These are phyloP conservation scores for Catamblyrhynchus diadema DNA, from an alignment of 2,797 vertebrate genomes.

Conservation along the genomic window DNA sequence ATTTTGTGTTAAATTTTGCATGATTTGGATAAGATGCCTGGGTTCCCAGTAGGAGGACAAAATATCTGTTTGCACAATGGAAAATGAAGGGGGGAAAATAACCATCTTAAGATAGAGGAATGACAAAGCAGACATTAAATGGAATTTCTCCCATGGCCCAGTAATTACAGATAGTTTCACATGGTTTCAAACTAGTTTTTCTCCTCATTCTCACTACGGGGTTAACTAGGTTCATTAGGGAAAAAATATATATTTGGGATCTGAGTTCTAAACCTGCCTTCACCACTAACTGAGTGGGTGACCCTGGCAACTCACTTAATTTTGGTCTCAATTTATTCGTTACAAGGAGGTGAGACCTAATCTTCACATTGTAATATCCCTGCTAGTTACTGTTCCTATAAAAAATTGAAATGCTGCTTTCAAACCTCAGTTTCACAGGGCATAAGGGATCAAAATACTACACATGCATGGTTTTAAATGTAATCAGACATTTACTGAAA, in stretches of 20 bases:
- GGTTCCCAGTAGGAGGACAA: not conserved
- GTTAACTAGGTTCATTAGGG: slow-evolving; percentile 34
- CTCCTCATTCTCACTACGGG: not conserved
- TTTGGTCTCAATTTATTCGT: slow-evolving; percentile 16
- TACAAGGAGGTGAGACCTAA: slow-evolving; percentile 37
- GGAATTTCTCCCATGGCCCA: not conserved
- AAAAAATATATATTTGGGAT: not conserved
- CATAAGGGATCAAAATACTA: slow-evolving; percentile 33
- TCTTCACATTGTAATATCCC: slow-evolving; percentile 14
- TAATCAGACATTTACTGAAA: slow-evolving; percentile 52
- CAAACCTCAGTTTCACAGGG: slow-evolving; percentile 5
- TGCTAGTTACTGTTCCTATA: not conserved
- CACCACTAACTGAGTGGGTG: not conserved
- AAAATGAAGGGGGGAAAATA: not conserved
- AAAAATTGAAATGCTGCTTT: slow-evolving; percentile 41
- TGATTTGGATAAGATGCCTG: not conserved
- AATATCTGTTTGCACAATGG: not conserved
- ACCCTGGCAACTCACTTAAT: slow-evolving; percentile 33
- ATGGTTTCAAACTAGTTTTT: slow-evolving; percentile 22
- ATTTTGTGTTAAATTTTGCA: not conserved
- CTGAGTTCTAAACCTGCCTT: not conserved
- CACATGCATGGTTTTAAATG: not conserved
- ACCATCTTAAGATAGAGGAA: not conserved
- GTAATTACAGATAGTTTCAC: slow-evolving; percentile 21
- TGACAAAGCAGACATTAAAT: slow-evolving; percentile 7